Percentiles rank a stretch among this genome's conserved stretches.
phyloP scores from a whole-genome alignment of 1,140 invertebrate genomes.

The Limonius californicus region DNA sequence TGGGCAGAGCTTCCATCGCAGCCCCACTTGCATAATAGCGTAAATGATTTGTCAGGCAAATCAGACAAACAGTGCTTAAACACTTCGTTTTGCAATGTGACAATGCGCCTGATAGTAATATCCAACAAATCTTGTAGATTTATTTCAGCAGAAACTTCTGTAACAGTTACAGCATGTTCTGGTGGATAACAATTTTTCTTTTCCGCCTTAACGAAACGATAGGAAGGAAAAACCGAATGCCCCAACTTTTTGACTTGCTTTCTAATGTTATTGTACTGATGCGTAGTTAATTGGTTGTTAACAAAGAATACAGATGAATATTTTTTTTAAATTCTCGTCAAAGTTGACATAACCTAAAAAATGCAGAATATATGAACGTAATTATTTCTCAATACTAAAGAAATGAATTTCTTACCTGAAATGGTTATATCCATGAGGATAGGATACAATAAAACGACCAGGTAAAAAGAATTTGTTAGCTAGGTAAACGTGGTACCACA shows the following conservation, averaged over 20 bases:
- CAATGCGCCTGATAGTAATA: not conserved
- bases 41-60: not conserved
- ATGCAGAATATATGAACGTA: no score
- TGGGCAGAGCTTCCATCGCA: conserved; percentile 37
- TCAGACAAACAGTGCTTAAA: not conserved
- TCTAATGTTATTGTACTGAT: conserved; percentile 35
- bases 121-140: not conserved
- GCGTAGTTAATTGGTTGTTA: conserved; percentile 32
- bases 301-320: conserved; percentile 35
- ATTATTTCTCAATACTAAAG: no score
- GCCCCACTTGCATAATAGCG: conserved; percentile 40
- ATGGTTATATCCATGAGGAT: no score
- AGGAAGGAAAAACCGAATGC: no score
- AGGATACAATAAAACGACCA: no score
- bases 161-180: not conserved
- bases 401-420: no score
- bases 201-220: not conserved
- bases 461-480: no score
- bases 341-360: no score
- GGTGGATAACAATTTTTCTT: not conserved
- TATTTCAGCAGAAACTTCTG: not conserved
- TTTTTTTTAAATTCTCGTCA: conserved; percentile 20
- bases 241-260: not conserved
- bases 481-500: no score
- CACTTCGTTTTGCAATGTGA: not conserved